phyloP scores from a whole-genome alignment of 2,888 invertebrate species.

The Lordiphosa andalusiaca region DNA sequence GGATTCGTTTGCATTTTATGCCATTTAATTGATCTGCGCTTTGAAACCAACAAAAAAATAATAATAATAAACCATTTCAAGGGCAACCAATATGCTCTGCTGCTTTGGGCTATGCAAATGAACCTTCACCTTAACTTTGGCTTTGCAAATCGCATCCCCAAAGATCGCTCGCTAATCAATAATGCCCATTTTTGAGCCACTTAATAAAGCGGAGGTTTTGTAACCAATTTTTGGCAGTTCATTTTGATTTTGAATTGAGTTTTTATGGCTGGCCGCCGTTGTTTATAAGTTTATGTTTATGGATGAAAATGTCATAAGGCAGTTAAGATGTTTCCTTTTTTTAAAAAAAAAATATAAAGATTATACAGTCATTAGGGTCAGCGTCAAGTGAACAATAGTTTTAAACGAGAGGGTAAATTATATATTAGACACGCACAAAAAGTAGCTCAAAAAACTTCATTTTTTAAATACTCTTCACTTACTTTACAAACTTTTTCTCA shows the following conservation, averaged over 20 bases:
- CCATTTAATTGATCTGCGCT: constrained; percentile 57
- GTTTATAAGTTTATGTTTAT: constrained; percentile 2
- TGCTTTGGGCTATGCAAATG: constrained; percentile 53
- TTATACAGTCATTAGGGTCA: constrained; percentile 18
- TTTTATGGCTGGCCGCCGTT: constrained; percentile 22
- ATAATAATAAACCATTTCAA: constrained; percentile 53
- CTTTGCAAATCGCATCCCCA: constrained; percentile 24
- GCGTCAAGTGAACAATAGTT: neutral
- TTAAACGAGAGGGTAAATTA: constrained; percentile 1
- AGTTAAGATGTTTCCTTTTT: constrained; percentile 8
- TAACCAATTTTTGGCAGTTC: constrained; percentile 37
- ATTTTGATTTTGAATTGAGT: constrained; percentile 22
- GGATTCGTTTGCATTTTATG: constrained; percentile 25
- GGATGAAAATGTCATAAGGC: constrained; percentile 3
- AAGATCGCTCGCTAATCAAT: neutral
- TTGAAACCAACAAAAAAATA: constrained; percentile 12
- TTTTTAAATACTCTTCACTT: too few species aligned
- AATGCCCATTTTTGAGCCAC: constrained; percentile 61
- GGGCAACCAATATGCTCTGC: constrained; percentile 37
- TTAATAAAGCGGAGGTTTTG: constrained; percentile 18
- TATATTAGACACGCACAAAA: too few species aligned
- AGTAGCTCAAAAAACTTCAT: too few species aligned
- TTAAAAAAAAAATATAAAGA: neutral
- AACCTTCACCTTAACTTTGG: constrained; percentile 58
- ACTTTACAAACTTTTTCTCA: too few species aligned